Base-by-base conservation (phyloP, 2,113 vertebrate genomes). In the Amblyopsis rosae region DNA sequence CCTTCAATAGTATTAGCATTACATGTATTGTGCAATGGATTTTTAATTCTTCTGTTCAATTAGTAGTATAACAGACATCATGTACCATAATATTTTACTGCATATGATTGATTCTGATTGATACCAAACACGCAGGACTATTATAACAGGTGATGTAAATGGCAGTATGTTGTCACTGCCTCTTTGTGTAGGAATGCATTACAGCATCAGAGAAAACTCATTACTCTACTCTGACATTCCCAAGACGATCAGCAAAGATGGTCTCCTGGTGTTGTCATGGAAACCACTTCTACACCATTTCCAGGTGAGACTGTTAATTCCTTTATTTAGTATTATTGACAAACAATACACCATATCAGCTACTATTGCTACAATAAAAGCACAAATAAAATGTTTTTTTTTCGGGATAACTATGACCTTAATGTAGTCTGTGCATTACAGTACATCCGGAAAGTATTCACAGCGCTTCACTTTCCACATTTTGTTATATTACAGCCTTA, bases 261-360 rank as follows among this genome's bases (percentile, higher is more conserved):
- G 96, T 12, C 87, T 96, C 62, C 86, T 97, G 61, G 94, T 98
- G 76, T 89, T 99, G 86, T 97, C 97, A 0, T 99, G 97, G 97
- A 98, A 98, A 70, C 97, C 98, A 92, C 97, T 99, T 96, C 90
- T 99, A 82, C 96, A 98, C 91, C 96, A 99, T 77, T 99, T 99
- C 73, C 97, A 99, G 97, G 97, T 99, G 59, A 79, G 48, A 41
- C 35, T 8, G 7, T 41, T 41, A 8, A 41, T 41, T 41, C 0
- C 4, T 41, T 41, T 41, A 41, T 41, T 41, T 45, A 61, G 19
- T 16, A 15, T 12, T 49, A 9, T 45, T 19, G 32, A n/a, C 33
- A 62, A 17, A 8, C 16, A 26, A 12, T 33, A 12, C 12, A 51
- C 12, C 26, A 26, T 26, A 26, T 41, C 35, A 41, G 35, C 35